Evolutionary conservation across 2,888 invertebrate species (phyloP).

Genomic region (Thera obeliscata): DNA sequence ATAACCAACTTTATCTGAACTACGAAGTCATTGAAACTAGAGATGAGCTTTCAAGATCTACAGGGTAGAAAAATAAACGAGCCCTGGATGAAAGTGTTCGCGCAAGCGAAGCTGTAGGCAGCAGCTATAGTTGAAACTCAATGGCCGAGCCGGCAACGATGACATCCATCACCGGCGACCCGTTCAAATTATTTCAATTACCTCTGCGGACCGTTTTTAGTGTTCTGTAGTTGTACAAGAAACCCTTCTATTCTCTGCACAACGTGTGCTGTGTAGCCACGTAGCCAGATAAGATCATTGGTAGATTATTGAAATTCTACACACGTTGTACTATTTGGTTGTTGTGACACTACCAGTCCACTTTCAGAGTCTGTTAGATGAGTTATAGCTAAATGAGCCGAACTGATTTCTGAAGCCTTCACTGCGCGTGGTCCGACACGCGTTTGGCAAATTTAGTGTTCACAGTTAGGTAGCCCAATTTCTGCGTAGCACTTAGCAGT

Average conservation of each 20-base stretch:
- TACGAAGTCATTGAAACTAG: no score
- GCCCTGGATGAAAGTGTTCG: no score
- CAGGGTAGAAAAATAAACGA: no score
- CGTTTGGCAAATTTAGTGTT: slow-evolving; percentile 1
- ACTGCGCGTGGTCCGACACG: slow-evolving; percentile 1
- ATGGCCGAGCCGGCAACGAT: slow-evolving; percentile 18
- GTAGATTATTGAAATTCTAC: no score
- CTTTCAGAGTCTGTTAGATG: background rate
- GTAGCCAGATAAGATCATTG: no score
- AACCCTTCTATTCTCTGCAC: background rate
- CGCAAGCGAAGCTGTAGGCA: no score
- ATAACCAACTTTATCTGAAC: no score
- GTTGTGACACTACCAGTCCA: no score
- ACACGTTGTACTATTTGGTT: no score
- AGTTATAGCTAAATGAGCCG: background rate
- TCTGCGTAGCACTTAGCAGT: slow-evolving; percentile 1
- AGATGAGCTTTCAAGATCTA: no score
- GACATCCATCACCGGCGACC: slow-evolving; percentile 42
- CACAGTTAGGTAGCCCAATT: slow-evolving; percentile 25
- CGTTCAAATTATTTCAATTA: slow-evolving; percentile 41
- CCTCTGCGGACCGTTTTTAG: slow-evolving; percentile 38
- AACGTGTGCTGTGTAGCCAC: no score
- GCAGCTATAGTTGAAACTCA: slow-evolving; percentile 25
- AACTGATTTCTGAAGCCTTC: background rate
- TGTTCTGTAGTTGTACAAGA: background rate